These are phyloP conservation scores for Hyposoter didymator DNA, from an alignment of 2,888 invertebrate species.

Conservation along the genomic window DNA sequence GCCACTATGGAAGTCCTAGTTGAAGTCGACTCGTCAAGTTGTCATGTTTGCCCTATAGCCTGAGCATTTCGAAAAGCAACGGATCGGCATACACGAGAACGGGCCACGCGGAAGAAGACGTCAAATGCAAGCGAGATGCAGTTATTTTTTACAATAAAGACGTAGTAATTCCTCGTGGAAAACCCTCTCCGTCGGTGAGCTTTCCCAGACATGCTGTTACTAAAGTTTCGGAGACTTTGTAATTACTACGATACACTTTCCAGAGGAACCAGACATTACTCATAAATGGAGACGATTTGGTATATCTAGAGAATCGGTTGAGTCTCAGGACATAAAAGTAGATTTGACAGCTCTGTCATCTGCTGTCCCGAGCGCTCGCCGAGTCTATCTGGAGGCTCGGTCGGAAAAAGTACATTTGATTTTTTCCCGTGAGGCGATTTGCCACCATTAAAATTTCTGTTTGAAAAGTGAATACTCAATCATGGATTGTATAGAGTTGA, in stretches of 20 bases:
- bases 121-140: slow-evolving; percentile 39
- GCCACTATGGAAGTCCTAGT: slow-evolving; percentile 57
- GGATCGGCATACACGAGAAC: slow-evolving; percentile 37
- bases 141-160: slow-evolving; percentile 3
- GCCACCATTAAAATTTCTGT: neutral
- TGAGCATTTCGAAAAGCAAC: slow-evolving; percentile 47
- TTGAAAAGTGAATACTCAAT: slow-evolving; percentile 23
- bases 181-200: no score
- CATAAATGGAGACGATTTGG: neutral
- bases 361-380: no score
- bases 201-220: neutral
- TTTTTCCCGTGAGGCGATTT: no score
- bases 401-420: no score
- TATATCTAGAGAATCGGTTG: no score
- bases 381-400: no score
- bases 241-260: neutral
- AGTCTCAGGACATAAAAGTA: no score
- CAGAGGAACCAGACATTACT: neutral
- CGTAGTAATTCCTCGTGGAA: no score
- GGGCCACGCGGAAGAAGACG: slow-evolving; percentile 13
- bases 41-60: slow-evolving; percentile 50
- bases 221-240: neutral
- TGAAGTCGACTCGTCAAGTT: slow-evolving; percentile 58
- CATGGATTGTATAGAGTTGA: slow-evolving; percentile 12
- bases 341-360: no score